Evolutionary conservation across 2,888 invertebrate species (phyloP).

Genomic region (Acanthosepion esculentum): DNA sequence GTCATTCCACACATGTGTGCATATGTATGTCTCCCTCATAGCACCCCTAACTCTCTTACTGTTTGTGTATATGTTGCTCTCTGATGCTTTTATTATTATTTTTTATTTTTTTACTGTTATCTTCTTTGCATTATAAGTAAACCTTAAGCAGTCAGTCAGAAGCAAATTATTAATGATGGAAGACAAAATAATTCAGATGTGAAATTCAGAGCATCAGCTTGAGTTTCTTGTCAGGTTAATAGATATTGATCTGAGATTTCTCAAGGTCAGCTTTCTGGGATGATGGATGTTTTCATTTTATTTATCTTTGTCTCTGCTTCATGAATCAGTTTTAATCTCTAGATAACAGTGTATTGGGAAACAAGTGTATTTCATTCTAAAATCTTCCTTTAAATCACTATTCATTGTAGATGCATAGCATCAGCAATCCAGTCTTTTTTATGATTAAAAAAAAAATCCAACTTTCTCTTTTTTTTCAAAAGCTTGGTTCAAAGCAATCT

Average conservation of each 20-base stretch:
- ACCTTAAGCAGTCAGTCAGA: not conserved
- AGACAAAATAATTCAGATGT: conserved; percentile 33
- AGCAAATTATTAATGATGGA: conserved; percentile 21
- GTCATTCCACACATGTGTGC: too few relatives aligned
- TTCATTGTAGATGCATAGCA: too few relatives aligned
- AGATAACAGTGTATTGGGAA: not conserved
- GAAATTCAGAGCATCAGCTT: not conserved
- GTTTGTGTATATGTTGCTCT: too few relatives aligned
- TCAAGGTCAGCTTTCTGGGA: not conserved
- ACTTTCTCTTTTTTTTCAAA: too few relatives aligned
- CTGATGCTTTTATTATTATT: too few relatives aligned
- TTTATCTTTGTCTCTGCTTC: not conserved
- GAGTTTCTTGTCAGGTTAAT: conserved; percentile 6
- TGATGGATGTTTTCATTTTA: not conserved
- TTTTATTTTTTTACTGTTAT: not conserved
- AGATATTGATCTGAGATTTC: conserved; percentile 6
- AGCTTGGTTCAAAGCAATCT: too few relatives aligned
- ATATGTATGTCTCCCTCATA: too few relatives aligned
- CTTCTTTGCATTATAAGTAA: not conserved
- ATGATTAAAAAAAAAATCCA: too few relatives aligned
- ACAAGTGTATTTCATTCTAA: not conserved
- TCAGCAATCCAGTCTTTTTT: too few relatives aligned
- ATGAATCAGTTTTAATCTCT: conserved; percentile 6
- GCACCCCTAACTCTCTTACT: too few relatives aligned
- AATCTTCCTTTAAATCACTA: too few relatives aligned